A percentile compares a stretch with the other conserved stretches of the same genome.
Conservation (phyloP, 2,113 vertebrate genomes). For the Notothenia rossii region DNA sequence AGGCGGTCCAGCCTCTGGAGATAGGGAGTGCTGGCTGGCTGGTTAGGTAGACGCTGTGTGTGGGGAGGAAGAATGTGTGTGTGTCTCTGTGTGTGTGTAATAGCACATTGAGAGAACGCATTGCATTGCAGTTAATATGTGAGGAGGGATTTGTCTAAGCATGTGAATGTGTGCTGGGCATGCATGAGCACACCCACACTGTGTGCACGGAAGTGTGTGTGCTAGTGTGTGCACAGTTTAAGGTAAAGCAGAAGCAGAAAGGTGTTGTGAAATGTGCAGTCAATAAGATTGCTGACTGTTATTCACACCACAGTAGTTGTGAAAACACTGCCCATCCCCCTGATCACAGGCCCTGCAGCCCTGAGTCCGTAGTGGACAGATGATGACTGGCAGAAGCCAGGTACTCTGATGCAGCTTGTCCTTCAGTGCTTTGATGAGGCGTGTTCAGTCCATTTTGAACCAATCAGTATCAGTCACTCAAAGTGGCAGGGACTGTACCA, state of each 20-base stretch:
- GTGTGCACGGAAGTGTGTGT: neutral
- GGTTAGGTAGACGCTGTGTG: slow-evolving; percentile 36
- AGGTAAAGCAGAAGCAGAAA: neutral
- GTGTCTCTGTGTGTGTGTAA: slow-evolving; percentile 5
- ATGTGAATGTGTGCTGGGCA: slow-evolving; percentile 7
- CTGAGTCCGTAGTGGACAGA: slow-evolving; percentile 26
- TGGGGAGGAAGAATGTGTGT: neutral
- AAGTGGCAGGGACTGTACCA: neutral
- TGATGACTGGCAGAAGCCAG: slow-evolving; percentile 39
- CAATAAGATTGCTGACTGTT: slow-evolving; percentile 44
- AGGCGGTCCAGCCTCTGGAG: slow-evolving; percentile 64
- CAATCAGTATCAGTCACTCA: slow-evolving; percentile 45
- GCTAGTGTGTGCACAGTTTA: neutral
- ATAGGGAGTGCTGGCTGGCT: slow-evolving; percentile 29
- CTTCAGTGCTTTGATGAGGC: slow-evolving; percentile 32
- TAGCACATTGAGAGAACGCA: slow-evolving; percentile 1
- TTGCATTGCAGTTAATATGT: slow-evolving; percentile 19
- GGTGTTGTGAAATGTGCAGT: slow-evolving; percentile 1
- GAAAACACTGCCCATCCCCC: slow-evolving; percentile 49
- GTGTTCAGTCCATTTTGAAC: slow-evolving; percentile 13
- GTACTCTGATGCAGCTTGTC: slow-evolving; percentile 20
- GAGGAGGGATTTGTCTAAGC: slow-evolving; percentile 35
- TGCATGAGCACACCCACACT: neutral
- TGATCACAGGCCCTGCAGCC: slow-evolving; percentile 32
- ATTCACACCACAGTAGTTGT: slow-evolving; percentile 58